Evolutionary conservation across 2,888 invertebrate genomes (phyloP).

Genomic region (Plemyria rubiginata): DNA sequence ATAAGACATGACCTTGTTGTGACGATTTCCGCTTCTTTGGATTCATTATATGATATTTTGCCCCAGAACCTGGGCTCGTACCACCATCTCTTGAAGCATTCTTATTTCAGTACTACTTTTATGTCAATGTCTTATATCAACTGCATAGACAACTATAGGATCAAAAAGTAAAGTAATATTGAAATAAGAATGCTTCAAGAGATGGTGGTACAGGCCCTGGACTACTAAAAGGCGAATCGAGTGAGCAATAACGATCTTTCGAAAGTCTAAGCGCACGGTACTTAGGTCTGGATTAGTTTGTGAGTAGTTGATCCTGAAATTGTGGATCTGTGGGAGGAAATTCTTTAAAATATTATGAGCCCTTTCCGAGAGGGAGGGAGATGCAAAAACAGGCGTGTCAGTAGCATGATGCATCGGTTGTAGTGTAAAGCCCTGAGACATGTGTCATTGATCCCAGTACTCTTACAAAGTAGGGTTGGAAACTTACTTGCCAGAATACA

Average conservation of each 20-base stretch:
- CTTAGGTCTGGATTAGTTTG: background rate
- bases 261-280: background rate
- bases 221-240: too few species aligned
- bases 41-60: too few species aligned
- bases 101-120: too few species aligned
- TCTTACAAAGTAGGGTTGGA: constrained; percentile 19
- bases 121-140: too few species aligned
- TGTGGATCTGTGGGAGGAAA: background rate
- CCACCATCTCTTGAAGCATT: too few species aligned
- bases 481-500: constrained; percentile 10
- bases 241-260: too few species aligned
- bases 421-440: constrained; percentile 26
- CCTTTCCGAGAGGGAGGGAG: background rate
- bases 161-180: too few species aligned
- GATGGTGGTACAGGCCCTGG: too few species aligned
- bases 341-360: background rate
- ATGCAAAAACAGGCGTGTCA: constrained; percentile 28
- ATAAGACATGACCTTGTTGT: background rate
- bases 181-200: too few species aligned
- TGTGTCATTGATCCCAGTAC: constrained; percentile 31
- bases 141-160: too few species aligned
- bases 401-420: constrained; percentile 25
- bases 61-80: too few species aligned
- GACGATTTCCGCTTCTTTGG: too few species aligned
- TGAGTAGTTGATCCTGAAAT: background rate